Evolutionary conservation across 2,888 invertebrate genomes (phyloP).

Genomic region (Alentia gelatinosa): DNA sequence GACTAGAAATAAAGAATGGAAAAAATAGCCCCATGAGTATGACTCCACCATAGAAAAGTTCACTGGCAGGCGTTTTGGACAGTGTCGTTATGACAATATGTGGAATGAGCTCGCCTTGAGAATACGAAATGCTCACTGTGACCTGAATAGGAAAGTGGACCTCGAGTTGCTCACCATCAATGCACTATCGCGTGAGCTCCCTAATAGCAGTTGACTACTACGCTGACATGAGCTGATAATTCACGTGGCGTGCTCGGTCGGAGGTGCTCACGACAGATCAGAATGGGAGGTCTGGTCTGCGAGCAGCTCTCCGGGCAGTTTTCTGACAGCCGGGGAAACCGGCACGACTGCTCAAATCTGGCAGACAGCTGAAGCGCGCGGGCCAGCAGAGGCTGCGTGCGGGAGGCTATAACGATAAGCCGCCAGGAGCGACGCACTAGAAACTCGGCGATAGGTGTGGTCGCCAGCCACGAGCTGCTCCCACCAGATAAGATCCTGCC

Average conservation of each 20-base stretch:
- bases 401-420: slow-evolving; percentile 12
- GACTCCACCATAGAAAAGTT: no score
- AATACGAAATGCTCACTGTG: background rate
- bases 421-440: background rate
- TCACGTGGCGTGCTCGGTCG: background rate
- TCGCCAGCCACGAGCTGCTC: background rate
- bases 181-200: background rate
- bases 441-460: background rate
- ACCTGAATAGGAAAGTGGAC: background rate
- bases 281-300: background rate
- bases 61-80: no score
- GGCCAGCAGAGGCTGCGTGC: background rate
- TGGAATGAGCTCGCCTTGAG: no score
- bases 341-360: background rate
- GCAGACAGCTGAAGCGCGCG: background rate
- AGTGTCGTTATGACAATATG: no score
- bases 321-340: background rate
- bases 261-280: background rate
- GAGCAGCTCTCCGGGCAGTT: background rate
- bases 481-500: background rate
- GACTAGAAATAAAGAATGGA: no score
- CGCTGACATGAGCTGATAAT: background rate
- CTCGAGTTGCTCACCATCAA: background rate
- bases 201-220: slow-evolving; percentile 1
- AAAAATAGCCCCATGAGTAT: no score